phyloP scores from a whole-genome alignment of 1,140 invertebrate genomes.

The Saccostrea echinata region DNA sequence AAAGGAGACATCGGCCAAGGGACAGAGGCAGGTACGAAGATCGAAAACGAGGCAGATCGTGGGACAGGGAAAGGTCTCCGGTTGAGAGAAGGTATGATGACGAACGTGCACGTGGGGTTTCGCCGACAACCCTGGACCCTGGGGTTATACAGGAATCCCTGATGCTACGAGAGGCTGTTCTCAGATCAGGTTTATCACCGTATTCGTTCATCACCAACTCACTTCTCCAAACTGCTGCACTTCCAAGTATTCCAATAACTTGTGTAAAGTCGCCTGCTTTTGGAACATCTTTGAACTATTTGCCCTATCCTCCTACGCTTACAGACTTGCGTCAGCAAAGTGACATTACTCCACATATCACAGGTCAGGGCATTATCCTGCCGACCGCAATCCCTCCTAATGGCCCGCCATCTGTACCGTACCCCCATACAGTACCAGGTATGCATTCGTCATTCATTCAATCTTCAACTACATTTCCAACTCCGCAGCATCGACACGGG shows the following conservation, averaged over 20 bases:
- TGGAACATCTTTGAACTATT: not conserved
- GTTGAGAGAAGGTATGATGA: not conserved
- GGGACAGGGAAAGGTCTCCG: constrained; percentile 17
- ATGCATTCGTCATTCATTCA: not conserved
- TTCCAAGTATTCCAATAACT: not conserved
- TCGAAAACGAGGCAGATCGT: not conserved
- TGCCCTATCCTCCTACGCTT: not conserved
- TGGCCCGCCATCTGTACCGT: not conserved
- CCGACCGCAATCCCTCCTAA: not conserved
- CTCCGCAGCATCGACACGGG: not conserved
- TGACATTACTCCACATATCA: not conserved
- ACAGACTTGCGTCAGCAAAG: not conserved
- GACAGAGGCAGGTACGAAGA: not conserved
- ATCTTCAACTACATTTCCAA: not conserved
- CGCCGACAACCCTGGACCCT: not conserved
- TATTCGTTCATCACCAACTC: constrained; percentile 3
- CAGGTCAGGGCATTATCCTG: not conserved
- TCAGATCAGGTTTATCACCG: not conserved
- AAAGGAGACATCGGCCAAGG: not conserved
- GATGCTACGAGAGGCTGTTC: not conserved
- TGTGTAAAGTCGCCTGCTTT: constrained; percentile 22
- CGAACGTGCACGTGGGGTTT: not conserved
- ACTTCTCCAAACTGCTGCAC: not conserved
- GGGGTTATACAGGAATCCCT: constrained; percentile 9
- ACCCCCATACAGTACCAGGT: not conserved